Evolutionary conservation across 2,888 invertebrate genomes (phyloP).

Genomic region (Campoletis raptor): DNA sequence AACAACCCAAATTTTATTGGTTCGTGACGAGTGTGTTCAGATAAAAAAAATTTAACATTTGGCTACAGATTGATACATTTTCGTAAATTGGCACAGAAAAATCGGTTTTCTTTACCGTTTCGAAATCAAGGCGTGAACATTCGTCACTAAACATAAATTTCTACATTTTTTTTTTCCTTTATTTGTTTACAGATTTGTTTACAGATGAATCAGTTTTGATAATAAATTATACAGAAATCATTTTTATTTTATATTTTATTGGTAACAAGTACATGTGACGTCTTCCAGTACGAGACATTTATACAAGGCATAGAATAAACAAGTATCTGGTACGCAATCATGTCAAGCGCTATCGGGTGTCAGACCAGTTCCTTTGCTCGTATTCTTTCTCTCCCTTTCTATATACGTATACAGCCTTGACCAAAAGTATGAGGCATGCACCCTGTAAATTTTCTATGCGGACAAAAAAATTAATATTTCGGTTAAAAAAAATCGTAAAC

Average conservation of each 20-base stretch:
- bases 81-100: neutral
- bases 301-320: conserved; percentile 38
- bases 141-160: neutral
- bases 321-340: conserved; percentile 65
- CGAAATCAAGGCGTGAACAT: neutral
- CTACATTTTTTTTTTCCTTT: neutral
- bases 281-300: neutral
- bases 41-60: conserved; percentile 5
- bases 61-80: neutral
- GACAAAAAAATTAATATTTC: too few relatives aligned
- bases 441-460: too few relatives aligned
- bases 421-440: too few relatives aligned
- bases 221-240: neutral
- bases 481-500: too few relatives aligned
- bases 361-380: conserved; percentile 62
- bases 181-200: neutral
- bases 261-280: neutral
- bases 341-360: conserved; percentile 68
- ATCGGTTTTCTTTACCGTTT: neutral
- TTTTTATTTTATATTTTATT: neutral
- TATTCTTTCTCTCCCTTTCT: conserved; percentile 35
- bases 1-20: too few relatives aligned
- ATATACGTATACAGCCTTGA: neutral
- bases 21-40: neutral
- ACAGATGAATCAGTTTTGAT: neutral